These are phyloP conservation scores for Lutjanus erythropterus DNA, from an alignment of 2,113 vertebrate genomes.

Conservation along the genomic window DNA sequence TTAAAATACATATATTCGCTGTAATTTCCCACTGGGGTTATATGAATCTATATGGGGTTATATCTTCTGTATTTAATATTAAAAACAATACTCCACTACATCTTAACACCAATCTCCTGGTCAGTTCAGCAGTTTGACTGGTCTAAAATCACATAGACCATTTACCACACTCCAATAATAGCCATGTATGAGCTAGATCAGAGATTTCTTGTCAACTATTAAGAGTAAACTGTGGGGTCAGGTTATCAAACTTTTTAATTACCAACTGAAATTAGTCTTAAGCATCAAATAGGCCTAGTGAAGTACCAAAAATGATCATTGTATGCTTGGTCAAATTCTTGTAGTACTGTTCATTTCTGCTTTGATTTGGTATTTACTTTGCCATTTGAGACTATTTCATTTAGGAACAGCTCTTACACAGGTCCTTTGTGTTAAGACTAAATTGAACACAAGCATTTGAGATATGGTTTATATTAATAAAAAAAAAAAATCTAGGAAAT, in stretches of 20 bases:
- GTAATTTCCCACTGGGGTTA: too few relatives aligned
- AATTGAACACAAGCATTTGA: neutral
- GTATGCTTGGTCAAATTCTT: neutral
- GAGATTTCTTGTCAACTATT: too few relatives aligned
- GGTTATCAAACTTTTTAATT: too few relatives aligned
- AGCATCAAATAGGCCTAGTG: neutral
- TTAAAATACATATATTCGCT: neutral
- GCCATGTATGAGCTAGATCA: too few relatives aligned
- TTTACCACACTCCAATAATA: neutral
- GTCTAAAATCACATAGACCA: neutral
- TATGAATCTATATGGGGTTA: too few relatives aligned
- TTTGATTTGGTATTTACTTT: too few relatives aligned
- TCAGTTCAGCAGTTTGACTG: neutral
- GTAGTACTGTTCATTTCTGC: neutral
- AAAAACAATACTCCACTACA: neutral
- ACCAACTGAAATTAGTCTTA: neutral
- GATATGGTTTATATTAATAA: neutral
- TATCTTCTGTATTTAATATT: neutral
- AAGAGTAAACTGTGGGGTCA: too few relatives aligned
- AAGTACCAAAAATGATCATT: neutral
- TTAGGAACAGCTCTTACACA: neutral
- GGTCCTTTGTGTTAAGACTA: neutral
- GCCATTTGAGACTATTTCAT: neutral
- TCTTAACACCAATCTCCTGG: neutral
- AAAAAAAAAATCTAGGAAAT: too few relatives aligned